Base-by-base conservation (phyloP, 2,888 invertebrate genomes). In the Eilema griseolum region DNA sequence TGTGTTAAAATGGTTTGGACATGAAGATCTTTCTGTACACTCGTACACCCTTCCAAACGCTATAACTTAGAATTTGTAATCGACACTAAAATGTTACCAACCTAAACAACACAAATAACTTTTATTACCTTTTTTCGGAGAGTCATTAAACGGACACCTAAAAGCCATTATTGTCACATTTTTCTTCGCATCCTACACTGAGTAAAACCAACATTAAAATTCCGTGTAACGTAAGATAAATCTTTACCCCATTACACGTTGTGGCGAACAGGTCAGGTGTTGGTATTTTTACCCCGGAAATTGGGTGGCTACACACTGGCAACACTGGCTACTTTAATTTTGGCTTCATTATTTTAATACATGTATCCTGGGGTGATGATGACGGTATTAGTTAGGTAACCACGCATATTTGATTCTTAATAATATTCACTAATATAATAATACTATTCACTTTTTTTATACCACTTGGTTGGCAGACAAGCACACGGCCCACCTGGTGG, bases 211-310 rank as follows among this genome's bases (percentile, higher is more conserved):
- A 88, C 90, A 89, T 92, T 91, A 91, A 91, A 91, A 91, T 89
- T 92, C 88, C 87, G 85, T 86, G 87, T 89, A 86, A 87, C 84
- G 83, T 76, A 80, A 85, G 86, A 92, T 93, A 92, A 92, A 93
- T 93, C 90, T 89, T 88, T 85, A 81, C 85, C 80, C 89, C 89
- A 90, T 91, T 90, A 89, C 86, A 81, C 87, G 81, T 76, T 75
- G 82, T 82, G 86, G 86, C 83, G 84, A 83, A 41, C 56, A 28
- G 71, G 89, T 88, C 89, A 90, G 89, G 89, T 90, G 88, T 83
- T 88, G 86, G 88, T 89, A 85, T 89, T 92, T 52, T 92, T 89
- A 76, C 82, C 77, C 88, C 83, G 92, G 90, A 93, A 92, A 92
- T 93, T 92, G 88, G 88, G 84, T 73, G 86, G 84, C 83, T 88